phyloP scores from a whole-genome alignment of 2,113 vertebrate species.

The Oreochromis tanganicae region DNA sequence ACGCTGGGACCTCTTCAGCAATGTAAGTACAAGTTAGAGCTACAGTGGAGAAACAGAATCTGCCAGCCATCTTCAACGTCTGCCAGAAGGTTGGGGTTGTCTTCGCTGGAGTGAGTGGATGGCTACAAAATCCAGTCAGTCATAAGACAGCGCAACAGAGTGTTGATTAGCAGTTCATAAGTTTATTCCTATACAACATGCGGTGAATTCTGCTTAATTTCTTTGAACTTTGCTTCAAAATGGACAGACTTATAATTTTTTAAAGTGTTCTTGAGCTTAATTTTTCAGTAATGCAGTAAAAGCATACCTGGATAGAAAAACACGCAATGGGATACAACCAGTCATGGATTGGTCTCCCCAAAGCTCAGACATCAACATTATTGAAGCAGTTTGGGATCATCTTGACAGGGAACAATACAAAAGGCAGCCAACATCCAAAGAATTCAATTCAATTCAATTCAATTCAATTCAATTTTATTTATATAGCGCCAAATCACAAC shows the following conservation, averaged over 20 bases:
- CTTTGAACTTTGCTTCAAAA: neutral
- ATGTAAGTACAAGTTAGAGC: neutral
- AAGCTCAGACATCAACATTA: neutral
- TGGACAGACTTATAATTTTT: neutral
- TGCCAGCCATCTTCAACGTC: neutral
- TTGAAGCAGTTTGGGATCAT: neutral
- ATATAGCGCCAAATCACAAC: no score
- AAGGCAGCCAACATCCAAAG: neutral
- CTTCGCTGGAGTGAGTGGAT: neutral
- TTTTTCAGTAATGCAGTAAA: neutral
- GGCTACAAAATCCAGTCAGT: neutral
- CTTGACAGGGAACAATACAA: neutral
- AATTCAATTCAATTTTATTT: no score
- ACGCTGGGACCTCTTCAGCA: neutral
- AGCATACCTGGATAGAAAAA: neutral
- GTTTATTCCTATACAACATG: rapidly evolving
- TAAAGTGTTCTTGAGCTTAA: neutral
- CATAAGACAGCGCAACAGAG: neutral
- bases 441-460: no score
- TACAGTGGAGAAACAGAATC: neutral
- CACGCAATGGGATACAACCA: neutral
- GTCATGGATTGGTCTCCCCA: neutral
- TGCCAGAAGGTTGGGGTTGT: neutral
- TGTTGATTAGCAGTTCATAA: neutral
- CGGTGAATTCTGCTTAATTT: neutral